These are phyloP conservation scores for Melanostoma scalare DNA, from an alignment of 2,888 invertebrate species.

Conservation along the genomic window DNA sequence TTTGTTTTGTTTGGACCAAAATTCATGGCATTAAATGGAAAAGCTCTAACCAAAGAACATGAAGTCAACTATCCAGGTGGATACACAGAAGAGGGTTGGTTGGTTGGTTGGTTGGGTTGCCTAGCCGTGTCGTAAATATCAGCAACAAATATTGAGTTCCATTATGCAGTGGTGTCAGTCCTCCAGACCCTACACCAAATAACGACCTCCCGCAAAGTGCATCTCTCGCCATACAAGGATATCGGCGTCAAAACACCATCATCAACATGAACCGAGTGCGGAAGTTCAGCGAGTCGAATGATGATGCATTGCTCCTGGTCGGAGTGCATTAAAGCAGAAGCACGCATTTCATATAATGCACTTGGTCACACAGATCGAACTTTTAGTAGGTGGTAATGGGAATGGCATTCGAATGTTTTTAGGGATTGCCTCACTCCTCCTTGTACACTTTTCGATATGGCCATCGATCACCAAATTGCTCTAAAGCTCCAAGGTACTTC, in stretches of 20 bases:
- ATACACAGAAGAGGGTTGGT: not conserved
- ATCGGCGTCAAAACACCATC: conserved; percentile 69
- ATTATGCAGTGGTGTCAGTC: conserved; percentile 62
- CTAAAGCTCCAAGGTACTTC: conserved; percentile 38
- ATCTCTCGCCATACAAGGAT: conserved; percentile 36
- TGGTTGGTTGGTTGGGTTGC: not conserved
- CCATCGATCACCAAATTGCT: conserved; percentile 53
- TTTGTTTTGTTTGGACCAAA: not conserved
- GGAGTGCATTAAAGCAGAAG: conserved; percentile 75
- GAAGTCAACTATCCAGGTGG: conserved; percentile 69
- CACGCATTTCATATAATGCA: conserved; percentile 71
- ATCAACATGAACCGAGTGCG: conserved; percentile 68
- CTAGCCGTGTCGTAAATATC: conserved; percentile 61
- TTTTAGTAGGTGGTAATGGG: conserved; percentile 28
- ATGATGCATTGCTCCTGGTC: conserved; percentile 72
- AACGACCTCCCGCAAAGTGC: conserved; percentile 57
- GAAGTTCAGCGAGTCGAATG: conserved; percentile 74
- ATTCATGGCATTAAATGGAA: conserved; percentile 60
- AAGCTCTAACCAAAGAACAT: conserved; percentile 43
- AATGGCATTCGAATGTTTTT: conserved; percentile 40
- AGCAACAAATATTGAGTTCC: conserved; percentile 70
- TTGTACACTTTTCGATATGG: not conserved
- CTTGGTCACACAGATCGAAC: conserved; percentile 61
- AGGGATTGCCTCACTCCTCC: conserved; percentile 27
- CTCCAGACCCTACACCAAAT: conserved; percentile 35